Evolutionary conservation across 1,140 invertebrate species (phyloP).

Genomic region (Platyscapa corneri): DNA sequence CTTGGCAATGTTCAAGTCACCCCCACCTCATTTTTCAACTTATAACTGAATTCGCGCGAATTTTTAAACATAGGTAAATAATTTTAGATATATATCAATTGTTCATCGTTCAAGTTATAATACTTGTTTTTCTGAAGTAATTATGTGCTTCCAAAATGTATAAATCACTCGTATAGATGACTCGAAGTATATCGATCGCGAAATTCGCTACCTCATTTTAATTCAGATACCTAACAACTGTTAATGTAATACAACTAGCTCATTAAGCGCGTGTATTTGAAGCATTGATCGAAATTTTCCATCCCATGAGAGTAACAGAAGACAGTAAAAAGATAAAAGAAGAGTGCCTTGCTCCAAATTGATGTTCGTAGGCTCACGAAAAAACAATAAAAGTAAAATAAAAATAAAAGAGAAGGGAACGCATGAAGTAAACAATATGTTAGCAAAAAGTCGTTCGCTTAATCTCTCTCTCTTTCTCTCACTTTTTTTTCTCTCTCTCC

Average conservation of each 20-base stretch:
- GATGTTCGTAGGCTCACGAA: constrained; percentile 7
- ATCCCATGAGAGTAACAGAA: neutral
- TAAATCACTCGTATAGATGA: neutral
- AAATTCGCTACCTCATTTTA: no score
- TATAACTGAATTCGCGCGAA: neutral
- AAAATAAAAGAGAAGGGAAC: neutral
- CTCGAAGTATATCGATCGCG: neutral
- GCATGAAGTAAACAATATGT: neutral
- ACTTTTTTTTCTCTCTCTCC: no score
- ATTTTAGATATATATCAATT: no score
- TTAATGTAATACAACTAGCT: neutral
- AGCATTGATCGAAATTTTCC: neutral
- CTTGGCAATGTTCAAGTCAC: no score
- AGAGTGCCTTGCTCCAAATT: constrained; percentile 29
- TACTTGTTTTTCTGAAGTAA: no score
- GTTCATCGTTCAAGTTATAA: no score
- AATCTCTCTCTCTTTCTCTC: no score
- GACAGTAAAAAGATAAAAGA: neutral
- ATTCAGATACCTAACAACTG: neutral
- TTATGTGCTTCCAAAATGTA: no score
- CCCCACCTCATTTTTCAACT: neutral
- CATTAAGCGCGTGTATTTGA: neutral
- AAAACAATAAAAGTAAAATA: neutral
- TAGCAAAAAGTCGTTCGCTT: no score
- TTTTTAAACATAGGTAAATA: neutral